Base-by-base conservation (phyloP, 2,888 invertebrate genomes). In the Autographa pulchrina region DNA sequence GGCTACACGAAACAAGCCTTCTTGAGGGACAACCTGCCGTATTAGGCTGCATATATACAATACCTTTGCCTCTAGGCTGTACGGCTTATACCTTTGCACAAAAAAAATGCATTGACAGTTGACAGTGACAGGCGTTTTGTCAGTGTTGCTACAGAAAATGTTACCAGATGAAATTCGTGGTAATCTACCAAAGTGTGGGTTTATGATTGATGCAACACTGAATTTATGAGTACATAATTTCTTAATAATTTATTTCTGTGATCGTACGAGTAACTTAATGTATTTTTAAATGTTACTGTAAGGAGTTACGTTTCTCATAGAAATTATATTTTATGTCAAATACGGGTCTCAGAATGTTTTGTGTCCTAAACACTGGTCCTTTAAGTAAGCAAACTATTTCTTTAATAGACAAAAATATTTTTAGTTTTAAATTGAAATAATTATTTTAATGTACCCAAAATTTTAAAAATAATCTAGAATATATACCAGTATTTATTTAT, bases 11-110 rank as follows among this genome's bases (percentile, higher is more conserved):
- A 98, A 86, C 97, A 97, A 86, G 98, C 98, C 0, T 96, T 97
- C 84, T 92, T 98, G 65, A 96, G 97, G 75, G 97, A 98, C 87
- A 98, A 98, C 92, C 93, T 97, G 86, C 96, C 97, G 13, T 98
- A 97, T 89, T 97, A 86, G 72, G 59, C 62, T 66, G 41, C 58
- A 8, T 31, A 48, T 7, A 31, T 13, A n/a, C 31, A 38, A 38
- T 66, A 48, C 62, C 32, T 66, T 69, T 70, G 65, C 74, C 60
- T 61, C 16, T 58, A 65, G 65, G 72, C 72, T 65, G 60, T 31
- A 11, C 2, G 20, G 48, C 54, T 32, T n/a, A 59, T 68, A 35
- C 63, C 81, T 77, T 64, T 13, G 58, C 65, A 65, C 2, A 32
- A n/a, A 31, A n/a, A 58, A 65, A 61, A 32, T 2, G 0, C 6